Conservation (phyloP, 2,797 vertebrate species). For the Myotis planiceps region DNA sequence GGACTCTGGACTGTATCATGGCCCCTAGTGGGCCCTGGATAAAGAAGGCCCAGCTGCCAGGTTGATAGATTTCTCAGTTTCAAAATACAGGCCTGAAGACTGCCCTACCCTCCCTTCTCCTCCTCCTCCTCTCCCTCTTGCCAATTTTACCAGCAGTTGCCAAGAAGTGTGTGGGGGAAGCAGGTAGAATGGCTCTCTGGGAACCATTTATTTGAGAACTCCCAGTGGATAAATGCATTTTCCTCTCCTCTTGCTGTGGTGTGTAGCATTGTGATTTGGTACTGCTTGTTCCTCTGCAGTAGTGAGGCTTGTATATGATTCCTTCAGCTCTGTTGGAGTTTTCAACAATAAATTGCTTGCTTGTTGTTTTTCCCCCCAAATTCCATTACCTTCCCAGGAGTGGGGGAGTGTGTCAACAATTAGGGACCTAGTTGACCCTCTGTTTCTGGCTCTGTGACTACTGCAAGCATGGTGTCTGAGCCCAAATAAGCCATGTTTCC, state of each 20-base stretch:
- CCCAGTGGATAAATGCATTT: constrained; percentile 53
- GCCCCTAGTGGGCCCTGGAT: not conserved
- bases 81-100: constrained; percentile 15
- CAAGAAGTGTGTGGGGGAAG: constrained; percentile 54
- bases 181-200: constrained; percentile 59
- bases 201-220: constrained; percentile 68
- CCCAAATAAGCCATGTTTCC: constrained; percentile 15
- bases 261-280: constrained; percentile 52
- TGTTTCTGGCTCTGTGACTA: constrained; percentile 45
- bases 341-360: constrained; percentile 52
- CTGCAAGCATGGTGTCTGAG: not conserved
- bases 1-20: not conserved
- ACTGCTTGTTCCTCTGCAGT: constrained; percentile 43
- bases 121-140: not conserved
- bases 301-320: constrained; percentile 23
- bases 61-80: constrained; percentile 53
- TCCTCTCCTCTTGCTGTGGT: constrained; percentile 29
- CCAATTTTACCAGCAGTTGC: constrained; percentile 39
- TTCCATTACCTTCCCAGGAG: constrained; percentile 19
- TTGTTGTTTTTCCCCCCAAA: constrained; percentile 2
- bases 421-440: constrained; percentile 11
- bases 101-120: not conserved
- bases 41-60: not conserved
- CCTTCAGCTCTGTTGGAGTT: constrained; percentile 26
- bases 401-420: not conserved